These are phyloP conservation scores for Marmota flaviventris DNA, from an alignment of 2,113 vertebrate species.

Conservation along the genomic window DNA sequence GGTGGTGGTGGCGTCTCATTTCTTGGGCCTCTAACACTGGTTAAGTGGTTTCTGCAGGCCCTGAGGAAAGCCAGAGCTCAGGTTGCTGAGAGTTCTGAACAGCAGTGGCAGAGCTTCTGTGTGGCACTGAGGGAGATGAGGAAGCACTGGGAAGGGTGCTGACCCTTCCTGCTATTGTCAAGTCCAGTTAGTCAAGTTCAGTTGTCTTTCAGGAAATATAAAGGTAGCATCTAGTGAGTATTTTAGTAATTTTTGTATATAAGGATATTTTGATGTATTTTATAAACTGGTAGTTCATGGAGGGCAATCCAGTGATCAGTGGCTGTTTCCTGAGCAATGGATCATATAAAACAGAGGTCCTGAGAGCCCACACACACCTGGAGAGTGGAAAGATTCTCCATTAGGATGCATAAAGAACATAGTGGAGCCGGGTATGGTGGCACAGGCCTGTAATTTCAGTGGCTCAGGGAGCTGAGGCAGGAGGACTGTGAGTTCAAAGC, in stretches of 20 bases:
- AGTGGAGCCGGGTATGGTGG: too few relatives aligned
- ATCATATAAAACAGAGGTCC: background rate
- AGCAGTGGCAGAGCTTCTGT: background rate
- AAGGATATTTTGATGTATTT: background rate
- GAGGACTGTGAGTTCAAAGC: too few relatives aligned
- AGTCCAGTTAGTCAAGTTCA: background rate
- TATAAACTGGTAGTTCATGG: background rate
- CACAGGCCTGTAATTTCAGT: too few relatives aligned
- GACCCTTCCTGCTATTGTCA: background rate
- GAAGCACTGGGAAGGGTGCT: background rate
- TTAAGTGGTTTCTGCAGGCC: background rate
- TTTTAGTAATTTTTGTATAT: background rate
- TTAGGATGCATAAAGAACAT: background rate
- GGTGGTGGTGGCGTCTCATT: background rate
- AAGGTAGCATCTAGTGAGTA: background rate
- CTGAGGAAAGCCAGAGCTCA: background rate
- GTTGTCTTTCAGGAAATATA: background rate
- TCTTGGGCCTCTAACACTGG: background rate
- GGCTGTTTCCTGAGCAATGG: background rate
- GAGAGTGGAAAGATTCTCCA: background rate
- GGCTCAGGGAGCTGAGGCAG: too few relatives aligned
- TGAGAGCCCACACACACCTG: background rate
- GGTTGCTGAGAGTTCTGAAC: background rate
- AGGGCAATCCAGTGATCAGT: background rate
- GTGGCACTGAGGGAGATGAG: background rate